Conservation (phyloP, 2,888 invertebrate species). For the Sthenelais limicola region DNA sequence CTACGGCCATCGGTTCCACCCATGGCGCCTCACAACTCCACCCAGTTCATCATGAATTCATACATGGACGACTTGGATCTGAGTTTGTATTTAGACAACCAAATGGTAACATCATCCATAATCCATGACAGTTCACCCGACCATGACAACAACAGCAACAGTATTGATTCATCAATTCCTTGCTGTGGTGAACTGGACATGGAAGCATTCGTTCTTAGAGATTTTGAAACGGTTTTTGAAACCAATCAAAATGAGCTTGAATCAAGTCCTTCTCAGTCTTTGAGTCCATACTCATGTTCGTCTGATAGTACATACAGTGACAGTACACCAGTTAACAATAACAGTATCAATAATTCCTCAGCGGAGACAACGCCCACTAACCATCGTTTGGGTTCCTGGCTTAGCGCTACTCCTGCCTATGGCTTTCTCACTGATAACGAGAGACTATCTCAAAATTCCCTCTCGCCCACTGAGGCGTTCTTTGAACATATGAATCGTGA, state of each 20-base stretch:
- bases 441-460: neutral
- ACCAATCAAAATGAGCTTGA: neutral
- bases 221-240: slow-evolving; percentile 19
- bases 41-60: slow-evolving; percentile 39
- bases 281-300: neutral
- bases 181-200: slow-evolving; percentile 1
- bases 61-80: neutral
- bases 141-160: neutral
- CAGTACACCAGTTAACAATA: no score
- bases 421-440: neutral
- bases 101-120: neutral
- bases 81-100: neutral
- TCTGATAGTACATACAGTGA: neutral
- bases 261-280: neutral
- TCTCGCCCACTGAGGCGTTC: neutral
- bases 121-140: neutral
- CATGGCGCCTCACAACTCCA: slow-evolving; percentile 36
- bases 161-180: neutral
- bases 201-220: slow-evolving; percentile 2
- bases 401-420: no score
- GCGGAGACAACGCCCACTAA: no score
- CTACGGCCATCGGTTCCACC: slow-evolving; percentile 25
- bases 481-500: slow-evolving; percentile 1
- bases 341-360: no score
- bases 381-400: no score